Conservation (phyloP, 2,888 invertebrate genomes). For the Amphimallon solstitiale region DNA sequence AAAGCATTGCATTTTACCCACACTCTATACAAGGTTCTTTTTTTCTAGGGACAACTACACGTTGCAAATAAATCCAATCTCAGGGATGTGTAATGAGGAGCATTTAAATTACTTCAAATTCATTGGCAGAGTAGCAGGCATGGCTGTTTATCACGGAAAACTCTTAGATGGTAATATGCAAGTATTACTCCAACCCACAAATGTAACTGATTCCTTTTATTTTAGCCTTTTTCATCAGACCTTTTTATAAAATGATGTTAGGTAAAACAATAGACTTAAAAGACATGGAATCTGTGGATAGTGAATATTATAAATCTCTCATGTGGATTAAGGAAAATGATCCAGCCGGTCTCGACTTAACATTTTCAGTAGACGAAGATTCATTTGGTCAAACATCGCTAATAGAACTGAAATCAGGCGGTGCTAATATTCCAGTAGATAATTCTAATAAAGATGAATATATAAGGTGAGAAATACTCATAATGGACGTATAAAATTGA, state of each 20-base stretch:
- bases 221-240: slow-evolving; percentile 97
- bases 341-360: slow-evolving; percentile 92
- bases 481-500: too few species aligned
- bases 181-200: not conserved
- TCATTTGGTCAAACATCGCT: slow-evolving; percentile 95
- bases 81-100: slow-evolving; percentile 97
- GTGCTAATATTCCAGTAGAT: slow-evolving; percentile 89
- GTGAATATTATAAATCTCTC: slow-evolving; percentile 97
- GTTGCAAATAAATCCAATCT: slow-evolving; percentile 97
- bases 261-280: slow-evolving; percentile 91
- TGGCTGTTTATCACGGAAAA: slow-evolving; percentile 99
- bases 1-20: too few species aligned
- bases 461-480: slow-evolving; percentile 77
- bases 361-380: slow-evolving; percentile 97
- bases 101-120: slow-evolving; percentile 98
- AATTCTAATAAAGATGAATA: slow-evolving; percentile 97
- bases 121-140: slow-evolving; percentile 97
- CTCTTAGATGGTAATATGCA: slow-evolving; percentile 84
- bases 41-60: slow-evolving; percentile 92
- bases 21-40: not conserved
- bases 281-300: slow-evolving; percentile 99
- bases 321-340: slow-evolving; percentile 97
- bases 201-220: slow-evolving; percentile 32
- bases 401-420: slow-evolving; percentile 89
- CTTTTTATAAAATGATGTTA: slow-evolving; percentile 99